Base-by-base conservation (phyloP, 2,888 invertebrate species). In the Caenorhabditis uteleia region DNA sequence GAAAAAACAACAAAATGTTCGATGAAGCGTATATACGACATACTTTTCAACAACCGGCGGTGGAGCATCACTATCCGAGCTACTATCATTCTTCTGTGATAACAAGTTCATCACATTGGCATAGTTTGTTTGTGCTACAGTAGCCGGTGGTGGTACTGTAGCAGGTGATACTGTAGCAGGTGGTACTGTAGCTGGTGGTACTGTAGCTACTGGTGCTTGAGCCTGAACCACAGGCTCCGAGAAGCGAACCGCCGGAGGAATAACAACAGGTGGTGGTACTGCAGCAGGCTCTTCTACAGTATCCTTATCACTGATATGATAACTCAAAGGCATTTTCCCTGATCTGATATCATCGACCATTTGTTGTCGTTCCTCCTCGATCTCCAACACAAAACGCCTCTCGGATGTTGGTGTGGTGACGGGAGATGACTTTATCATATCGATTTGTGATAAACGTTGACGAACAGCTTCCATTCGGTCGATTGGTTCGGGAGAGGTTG, bases 41-140 rank as follows among this genome's bases (percentile, higher is more conserved):
- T n/a, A 27, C 8, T 20, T 16, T 27, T 48, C 38, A 18, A 25
- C 25, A 20, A 20, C 38, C 26, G n/a, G 36, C 8, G 21, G 16
- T 25, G 38, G 20, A 25, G 26, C 36, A 48, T 48, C 38, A 26
- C 27, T 21, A 27, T 26, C 27, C 20, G n/a, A n/a, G 25, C 47
- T 43, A 25, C 18, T 36, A 6, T 34, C 49, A 20, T 26, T 23
- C 16, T 36, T 48, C 29, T 46, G 40, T 5, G 26, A 25, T 12
- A 61, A 39, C 12, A 61, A 33, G 10, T 39, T 43, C 54, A 61
- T 55, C 31, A 61, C 55, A 48, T 48, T 18, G 1, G 60, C 48
- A 20, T 33, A 54, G 2, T n/a, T n/a, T n/a, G n/a, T n/a, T n/a
- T n/a, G n/a, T n/a, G 55, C 20, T 16, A 4, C 6, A 18, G 21